Evolutionary conservation across 2,888 invertebrate species (phyloP).

Genomic region (Tupiocoris notatus): DNA sequence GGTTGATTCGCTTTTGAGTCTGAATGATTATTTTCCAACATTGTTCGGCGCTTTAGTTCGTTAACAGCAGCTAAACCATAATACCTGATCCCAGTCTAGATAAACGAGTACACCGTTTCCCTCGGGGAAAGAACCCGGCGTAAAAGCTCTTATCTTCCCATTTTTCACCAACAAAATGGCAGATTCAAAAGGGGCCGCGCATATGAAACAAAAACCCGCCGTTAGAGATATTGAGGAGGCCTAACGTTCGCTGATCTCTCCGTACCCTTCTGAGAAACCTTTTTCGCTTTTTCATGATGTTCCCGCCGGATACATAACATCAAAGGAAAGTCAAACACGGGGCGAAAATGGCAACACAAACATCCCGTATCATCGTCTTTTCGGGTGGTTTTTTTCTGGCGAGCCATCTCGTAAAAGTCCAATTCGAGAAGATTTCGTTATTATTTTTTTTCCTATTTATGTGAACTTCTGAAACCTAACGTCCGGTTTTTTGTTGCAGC

Average conservation of each 20-base stretch:
- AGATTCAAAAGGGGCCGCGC: neutral
- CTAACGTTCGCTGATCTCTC: neutral
- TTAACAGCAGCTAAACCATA: no score
- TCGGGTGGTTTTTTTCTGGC: no score
- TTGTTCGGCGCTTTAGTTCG: no score
- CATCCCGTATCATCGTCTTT: neutral
- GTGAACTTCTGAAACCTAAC: no score
- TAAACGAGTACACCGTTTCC: neutral
- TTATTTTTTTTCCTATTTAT: no score
- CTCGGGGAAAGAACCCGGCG: neutral
- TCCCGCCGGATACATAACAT: neutral
- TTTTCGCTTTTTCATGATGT: neutral
- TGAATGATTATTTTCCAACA: no score
- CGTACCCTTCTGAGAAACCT: neutral
- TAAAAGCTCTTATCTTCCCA: neutral
- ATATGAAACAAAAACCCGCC: neutral
- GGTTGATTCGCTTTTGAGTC: no score
- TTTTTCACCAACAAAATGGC: neutral
- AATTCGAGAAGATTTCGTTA: no score
- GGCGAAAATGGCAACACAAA: neutral
- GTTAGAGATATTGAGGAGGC: neutral
- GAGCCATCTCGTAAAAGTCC: no score
- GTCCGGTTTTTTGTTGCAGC: constrained; percentile 46
- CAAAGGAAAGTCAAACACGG: neutral
- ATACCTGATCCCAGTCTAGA: no score